phyloP scores from a whole-genome alignment of 53 echinoderm and acorn worm species.

The Crossaster papposus region DNA sequence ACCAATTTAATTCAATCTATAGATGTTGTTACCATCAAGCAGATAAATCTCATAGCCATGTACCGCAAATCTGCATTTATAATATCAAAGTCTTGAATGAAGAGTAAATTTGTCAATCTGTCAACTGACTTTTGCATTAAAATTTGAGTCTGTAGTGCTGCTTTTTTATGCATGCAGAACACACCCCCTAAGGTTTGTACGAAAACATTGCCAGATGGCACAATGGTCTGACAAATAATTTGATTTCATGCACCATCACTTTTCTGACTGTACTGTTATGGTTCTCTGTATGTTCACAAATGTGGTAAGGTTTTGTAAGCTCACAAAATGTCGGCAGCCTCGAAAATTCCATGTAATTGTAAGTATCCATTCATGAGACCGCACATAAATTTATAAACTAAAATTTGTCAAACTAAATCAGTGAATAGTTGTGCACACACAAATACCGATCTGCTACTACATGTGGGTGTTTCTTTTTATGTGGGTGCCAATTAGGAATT shows the following conservation, averaged over 20 bases:
- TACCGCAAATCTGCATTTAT: too few relatives aligned
- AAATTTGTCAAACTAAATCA: too few relatives aligned
- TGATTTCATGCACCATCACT: conserved; percentile 10
- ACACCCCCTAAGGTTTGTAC: not conserved
- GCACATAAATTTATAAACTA: too few relatives aligned
- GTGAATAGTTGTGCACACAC: too few relatives aligned
- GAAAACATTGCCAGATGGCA: conserved; percentile 18
- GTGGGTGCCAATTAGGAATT: too few relatives aligned
- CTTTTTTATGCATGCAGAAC: not conserved
- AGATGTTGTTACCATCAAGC: too few relatives aligned
- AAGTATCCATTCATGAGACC: not conserved
- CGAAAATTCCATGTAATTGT: too few relatives aligned
- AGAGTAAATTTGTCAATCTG: not conserved
- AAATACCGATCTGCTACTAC: too few relatives aligned
- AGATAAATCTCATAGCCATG: too few relatives aligned
- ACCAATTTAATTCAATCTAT: too few relatives aligned
- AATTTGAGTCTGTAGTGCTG: not conserved
- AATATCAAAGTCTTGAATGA: too few relatives aligned
- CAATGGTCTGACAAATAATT: not conserved
- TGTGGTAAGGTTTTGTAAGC: not conserved
- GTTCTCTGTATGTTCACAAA: not conserved
- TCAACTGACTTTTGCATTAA: not conserved
- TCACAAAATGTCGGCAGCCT: not conserved
- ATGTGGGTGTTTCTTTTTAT: too few relatives aligned
- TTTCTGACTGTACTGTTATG: not conserved